phyloP scores from a whole-genome alignment of 2,888 invertebrate genomes.

The Spialia ferax region DNA sequence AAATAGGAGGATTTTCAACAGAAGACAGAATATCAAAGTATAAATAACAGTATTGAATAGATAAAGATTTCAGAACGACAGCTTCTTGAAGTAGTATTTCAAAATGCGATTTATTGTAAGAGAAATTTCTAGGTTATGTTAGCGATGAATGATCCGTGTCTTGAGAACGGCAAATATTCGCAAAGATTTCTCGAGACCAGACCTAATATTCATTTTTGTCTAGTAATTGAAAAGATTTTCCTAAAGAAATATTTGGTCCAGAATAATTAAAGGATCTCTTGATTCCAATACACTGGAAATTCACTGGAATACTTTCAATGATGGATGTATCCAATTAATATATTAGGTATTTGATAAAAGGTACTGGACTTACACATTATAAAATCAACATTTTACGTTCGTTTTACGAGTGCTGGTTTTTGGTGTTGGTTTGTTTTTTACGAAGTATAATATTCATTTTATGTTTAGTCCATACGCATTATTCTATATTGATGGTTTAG shows the following conservation, averaged over 20 bases:
- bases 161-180: background rate
- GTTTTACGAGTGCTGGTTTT: no score
- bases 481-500: no score
- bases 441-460: no score
- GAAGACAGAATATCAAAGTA: conserved; percentile 24
- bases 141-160: background rate
- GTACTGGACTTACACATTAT: no score
- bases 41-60: conserved; percentile 28
- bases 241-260: background rate
- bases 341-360: no score
- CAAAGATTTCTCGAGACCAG: background rate
- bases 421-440: no score
- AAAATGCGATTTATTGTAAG: conserved; percentile 20
- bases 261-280: background rate
- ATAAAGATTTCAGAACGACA: conserved; percentile 21
- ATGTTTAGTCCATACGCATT: no score
- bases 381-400: no score
- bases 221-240: background rate
- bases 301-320: no score
- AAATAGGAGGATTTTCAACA: conserved; percentile 22
- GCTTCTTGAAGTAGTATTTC: conserved; percentile 24
- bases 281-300: no score
- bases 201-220: no score
- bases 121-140: conserved; percentile 11
- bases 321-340: no score